Conservation (phyloP, 1,140 invertebrate species). For the Saccostrea cuccullata region DNA sequence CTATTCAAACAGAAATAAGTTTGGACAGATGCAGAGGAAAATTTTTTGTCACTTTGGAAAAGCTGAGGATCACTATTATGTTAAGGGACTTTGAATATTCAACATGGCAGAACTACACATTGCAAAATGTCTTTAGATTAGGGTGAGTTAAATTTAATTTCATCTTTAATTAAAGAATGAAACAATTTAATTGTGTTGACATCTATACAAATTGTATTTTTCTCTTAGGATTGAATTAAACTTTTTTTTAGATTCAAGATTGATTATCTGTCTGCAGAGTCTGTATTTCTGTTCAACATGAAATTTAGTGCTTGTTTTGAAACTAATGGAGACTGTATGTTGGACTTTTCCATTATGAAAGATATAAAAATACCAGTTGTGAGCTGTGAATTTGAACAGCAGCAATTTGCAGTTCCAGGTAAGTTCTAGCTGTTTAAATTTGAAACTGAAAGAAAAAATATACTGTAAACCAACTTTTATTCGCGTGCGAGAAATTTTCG, state of each 20-base stretch:
- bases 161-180: too few species aligned
- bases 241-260: slow-evolving; percentile 50
- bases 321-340: slow-evolving; percentile 35
- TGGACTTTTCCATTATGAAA: not conserved
- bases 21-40: slow-evolving; percentile 47
- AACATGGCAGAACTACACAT: slow-evolving; percentile 15
- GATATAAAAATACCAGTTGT: not conserved
- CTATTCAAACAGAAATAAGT: slow-evolving; percentile 33
- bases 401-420: slow-evolving; percentile 33
- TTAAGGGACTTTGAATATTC: slow-evolving; percentile 44
- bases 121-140: slow-evolving; percentile 43
- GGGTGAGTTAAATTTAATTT: not conserved
- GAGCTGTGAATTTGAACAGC: not conserved
- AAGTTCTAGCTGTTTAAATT: not conserved
- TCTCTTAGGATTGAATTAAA: not conserved
- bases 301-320: slow-evolving; percentile 57
- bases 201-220: not conserved
- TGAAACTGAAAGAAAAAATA: too few species aligned
- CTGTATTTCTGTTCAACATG: slow-evolving; percentile 45
- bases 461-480: too few species aligned
- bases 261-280: slow-evolving; percentile 44
- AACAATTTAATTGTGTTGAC: too few species aligned
- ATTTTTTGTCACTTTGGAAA: slow-evolving; percentile 50
- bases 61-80: slow-evolving; percentile 38
- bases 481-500: too few species aligned